Conservation (phyloP, 2,113 vertebrate species). For the Thermophis baileyi region DNA sequence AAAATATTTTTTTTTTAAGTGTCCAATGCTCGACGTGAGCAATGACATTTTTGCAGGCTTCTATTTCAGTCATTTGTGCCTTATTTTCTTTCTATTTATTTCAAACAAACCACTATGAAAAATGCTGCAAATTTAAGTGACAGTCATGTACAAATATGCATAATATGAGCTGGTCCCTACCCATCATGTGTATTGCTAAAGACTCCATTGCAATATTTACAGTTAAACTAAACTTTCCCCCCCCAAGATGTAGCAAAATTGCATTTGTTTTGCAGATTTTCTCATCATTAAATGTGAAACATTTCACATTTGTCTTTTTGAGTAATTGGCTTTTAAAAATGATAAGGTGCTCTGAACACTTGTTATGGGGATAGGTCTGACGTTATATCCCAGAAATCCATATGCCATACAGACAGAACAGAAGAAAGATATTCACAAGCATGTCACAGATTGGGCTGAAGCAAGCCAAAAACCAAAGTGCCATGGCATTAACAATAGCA, state of each 20-base stretch:
- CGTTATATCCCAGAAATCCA: conserved; percentile 88
- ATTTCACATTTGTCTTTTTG: conserved; percentile 87
- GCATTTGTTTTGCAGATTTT: conserved; percentile 85
- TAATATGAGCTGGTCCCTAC: conserved; percentile 77
- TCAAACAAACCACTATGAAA: conserved; percentile 76
- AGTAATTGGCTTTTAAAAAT: conserved; percentile 88
- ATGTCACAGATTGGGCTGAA: conserved; percentile 89
- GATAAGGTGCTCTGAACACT: conserved; percentile 88
- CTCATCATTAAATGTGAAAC: conserved; percentile 86
- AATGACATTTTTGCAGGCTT: conserved; percentile 81
- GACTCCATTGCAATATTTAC: conserved; percentile 84
- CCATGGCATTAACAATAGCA: conserved; percentile 88
- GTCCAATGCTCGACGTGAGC: conserved; percentile 80
- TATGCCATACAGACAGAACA: conserved; percentile 91
- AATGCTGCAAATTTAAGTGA: conserved; percentile 81
- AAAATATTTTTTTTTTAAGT: conserved; percentile 83
- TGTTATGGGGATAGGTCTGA: conserved; percentile 87
- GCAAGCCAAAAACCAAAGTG: conserved; percentile 87
- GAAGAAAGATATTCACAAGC: conserved; percentile 88
- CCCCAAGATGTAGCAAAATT: conserved; percentile 74
- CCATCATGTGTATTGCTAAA: conserved; percentile 76
- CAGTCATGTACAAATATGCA: conserved; percentile 82
- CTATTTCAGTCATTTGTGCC: conserved; percentile 80
- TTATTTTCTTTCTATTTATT: conserved; percentile 82
- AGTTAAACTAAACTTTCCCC: conserved; percentile 82